Evolutionary conservation across 30 jellyfish, hydroid and myxozoan genomes (phyloP).

Genomic region (Rhopilema esculentum): DNA sequence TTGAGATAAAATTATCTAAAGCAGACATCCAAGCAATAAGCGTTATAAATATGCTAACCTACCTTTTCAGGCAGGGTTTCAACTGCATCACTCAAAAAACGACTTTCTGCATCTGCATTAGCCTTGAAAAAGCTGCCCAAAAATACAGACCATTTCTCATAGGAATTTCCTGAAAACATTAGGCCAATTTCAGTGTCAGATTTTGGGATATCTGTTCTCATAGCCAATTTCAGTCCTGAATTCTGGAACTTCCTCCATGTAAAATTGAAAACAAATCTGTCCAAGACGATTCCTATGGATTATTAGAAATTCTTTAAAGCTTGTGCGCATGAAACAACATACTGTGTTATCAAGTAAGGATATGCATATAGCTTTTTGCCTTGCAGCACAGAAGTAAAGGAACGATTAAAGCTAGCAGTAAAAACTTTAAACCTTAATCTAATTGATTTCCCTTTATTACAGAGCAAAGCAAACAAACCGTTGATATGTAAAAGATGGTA

Average conservation of each 20-base stretch:
- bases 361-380: not conserved
- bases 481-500: no score
- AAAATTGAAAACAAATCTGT: not conserved
- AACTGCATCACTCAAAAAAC: conserved; percentile 5
- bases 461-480: no score
- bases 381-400: no score
- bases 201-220: not conserved
- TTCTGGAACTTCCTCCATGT: not conserved
- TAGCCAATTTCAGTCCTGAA: not conserved
- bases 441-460: no score
- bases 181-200: conserved; percentile 12
- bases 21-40: not conserved
- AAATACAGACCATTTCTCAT: not conserved
- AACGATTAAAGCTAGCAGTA: no score
- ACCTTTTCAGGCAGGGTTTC: not conserved
- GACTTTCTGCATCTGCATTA: conserved; percentile 10
- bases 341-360: not conserved
- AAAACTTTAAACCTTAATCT: no score
- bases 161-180: conserved; percentile 6
- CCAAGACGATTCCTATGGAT: not conserved
- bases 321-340: not conserved
- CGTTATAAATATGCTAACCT: not conserved
- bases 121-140: not conserved
- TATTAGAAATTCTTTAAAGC: not conserved
- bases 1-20: no score